Conservation (phyloP, 53 echinoderm and acorn worm genomes). For the Henricia sp. region DNA sequence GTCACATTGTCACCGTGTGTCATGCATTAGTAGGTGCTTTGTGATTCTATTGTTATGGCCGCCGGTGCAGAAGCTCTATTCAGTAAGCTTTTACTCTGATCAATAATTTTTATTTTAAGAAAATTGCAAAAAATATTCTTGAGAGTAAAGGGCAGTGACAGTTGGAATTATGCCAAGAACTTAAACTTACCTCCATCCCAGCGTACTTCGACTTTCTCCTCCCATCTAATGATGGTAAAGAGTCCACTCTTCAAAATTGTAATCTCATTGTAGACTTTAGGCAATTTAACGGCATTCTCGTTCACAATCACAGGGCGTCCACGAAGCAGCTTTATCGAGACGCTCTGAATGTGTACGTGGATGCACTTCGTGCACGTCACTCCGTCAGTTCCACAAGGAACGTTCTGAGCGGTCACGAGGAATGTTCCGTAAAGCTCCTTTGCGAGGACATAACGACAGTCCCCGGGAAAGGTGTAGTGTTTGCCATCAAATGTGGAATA, state of each 20-base stretch:
- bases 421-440: conserved; percentile 48
- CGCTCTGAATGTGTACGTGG: conserved; percentile 38
- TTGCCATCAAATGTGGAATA: conserved; percentile 59
- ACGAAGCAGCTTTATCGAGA: conserved; percentile 33
- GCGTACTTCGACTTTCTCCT: conserved; percentile 26
- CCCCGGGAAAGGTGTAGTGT: conserved; percentile 32
- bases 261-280: conserved; percentile 47
- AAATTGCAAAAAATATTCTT: too few relatives aligned
- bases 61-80: too few relatives aligned
- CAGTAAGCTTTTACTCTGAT: too few relatives aligned
- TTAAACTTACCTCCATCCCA: conserved; percentile 62
- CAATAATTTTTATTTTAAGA: too few relatives aligned
- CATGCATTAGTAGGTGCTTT: too few relatives aligned
- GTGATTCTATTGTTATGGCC: too few relatives aligned
- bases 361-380: conserved; percentile 54
- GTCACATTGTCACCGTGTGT: too few relatives aligned
- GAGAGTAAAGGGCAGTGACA: too few relatives aligned
- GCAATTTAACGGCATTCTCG: conserved; percentile 24
- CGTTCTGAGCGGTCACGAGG: conserved; percentile 42
- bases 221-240: conserved; percentile 33
- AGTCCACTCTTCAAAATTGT: conserved; percentile 30
- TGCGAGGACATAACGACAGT: conserved; percentile 51
- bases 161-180: too few relatives aligned
- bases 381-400: conserved; percentile 50
- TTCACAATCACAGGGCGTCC: conserved; percentile 44